phyloP scores from a whole-genome alignment of 1,140 invertebrate species.

The Aphaenogaster rudis region DNA sequence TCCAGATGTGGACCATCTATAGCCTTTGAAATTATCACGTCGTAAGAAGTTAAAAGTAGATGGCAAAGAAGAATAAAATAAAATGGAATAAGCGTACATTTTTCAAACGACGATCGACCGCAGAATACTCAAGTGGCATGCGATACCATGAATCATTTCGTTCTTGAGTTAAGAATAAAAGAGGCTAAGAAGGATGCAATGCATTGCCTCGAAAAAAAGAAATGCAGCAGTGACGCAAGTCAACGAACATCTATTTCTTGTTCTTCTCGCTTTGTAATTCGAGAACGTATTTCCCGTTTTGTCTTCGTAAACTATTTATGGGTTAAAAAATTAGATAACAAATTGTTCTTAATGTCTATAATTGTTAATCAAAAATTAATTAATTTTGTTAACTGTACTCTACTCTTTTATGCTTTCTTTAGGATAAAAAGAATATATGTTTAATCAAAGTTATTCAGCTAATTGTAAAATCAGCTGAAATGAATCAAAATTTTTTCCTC shows the following conservation, averaged over 20 bases:
- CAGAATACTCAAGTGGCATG: slow-evolving; percentile 38
- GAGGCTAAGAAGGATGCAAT: slow-evolving; percentile 27
- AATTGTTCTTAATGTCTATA: neutral
- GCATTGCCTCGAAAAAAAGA: slow-evolving; percentile 57
- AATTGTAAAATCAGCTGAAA: neutral
- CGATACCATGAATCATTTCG: slow-evolving; percentile 64
- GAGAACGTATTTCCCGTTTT: slow-evolving; percentile 23
- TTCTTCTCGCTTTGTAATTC: slow-evolving; percentile 45
- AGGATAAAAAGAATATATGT: neutral
- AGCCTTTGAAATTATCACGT: neutral
- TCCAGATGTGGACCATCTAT: neutral
- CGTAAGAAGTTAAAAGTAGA: slow-evolving; percentile 30
- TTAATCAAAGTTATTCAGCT: neutral
- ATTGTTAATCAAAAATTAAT: neutral
- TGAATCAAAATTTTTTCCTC: neutral
- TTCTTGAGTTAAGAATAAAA: slow-evolving; percentile 69
- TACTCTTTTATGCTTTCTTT: neutral
- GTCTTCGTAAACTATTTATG: neutral
- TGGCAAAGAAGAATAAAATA: slow-evolving; percentile 11
- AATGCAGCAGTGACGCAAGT: slow-evolving; percentile 47
- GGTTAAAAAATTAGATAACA: neutral
- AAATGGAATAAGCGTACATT: slow-evolving; percentile 30
- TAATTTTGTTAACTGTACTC: neutral
- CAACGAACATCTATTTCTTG: slow-evolving; percentile 30
- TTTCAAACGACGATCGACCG: slow-evolving; percentile 16